phyloP scores from a whole-genome alignment of 2,113 vertebrate species.

The Hemicordylus capensis region DNA sequence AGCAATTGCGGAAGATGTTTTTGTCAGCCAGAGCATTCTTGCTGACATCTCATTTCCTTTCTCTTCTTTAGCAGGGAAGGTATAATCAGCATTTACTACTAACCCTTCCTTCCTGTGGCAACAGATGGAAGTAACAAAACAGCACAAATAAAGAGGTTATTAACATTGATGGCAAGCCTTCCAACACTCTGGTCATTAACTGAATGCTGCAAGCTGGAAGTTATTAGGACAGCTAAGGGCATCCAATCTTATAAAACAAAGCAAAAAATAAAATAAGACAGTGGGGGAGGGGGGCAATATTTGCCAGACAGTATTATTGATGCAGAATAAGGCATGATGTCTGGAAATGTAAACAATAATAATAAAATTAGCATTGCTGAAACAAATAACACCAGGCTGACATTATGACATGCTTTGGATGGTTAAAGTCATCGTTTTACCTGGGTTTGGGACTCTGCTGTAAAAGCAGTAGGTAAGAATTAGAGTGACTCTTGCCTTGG shows the following conservation, averaged over 20 bases:
- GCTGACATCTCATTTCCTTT: slow-evolving; percentile 73
- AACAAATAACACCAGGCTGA: neutral
- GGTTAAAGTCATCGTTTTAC: slow-evolving; percentile 29
- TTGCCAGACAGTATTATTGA: slow-evolving; percentile 33
- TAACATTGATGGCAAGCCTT: slow-evolving; percentile 49
- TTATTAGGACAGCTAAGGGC: slow-evolving; percentile 56
- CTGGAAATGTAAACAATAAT: slow-evolving; percentile 19
- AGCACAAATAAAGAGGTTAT: slow-evolving; percentile 50
- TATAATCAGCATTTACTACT: slow-evolving; percentile 65
- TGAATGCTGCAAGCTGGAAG: slow-evolving; percentile 56
- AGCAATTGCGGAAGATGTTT: slow-evolving; percentile 44
- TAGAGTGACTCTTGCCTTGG: slow-evolving; percentile 33
- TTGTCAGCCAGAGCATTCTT: slow-evolving; percentile 57
- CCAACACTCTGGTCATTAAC: slow-evolving; percentile 40
- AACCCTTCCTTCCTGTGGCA: slow-evolving; percentile 67
- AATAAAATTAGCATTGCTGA: slow-evolving; percentile 27
- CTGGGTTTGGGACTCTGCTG: slow-evolving; percentile 35
- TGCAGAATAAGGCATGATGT: slow-evolving; percentile 41
- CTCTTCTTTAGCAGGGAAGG: slow-evolving; percentile 62
- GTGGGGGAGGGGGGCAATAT: neutral
- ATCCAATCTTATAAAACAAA: slow-evolving; percentile 28
- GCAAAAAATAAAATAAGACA: slow-evolving; percentile 17
- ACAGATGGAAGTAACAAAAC: slow-evolving; percentile 61
- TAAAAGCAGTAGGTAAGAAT: slow-evolving; percentile 30
- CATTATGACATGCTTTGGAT: slow-evolving; percentile 29